Evolutionary conservation across 37 sponge, comb jelly and placozoan genomes (phyloP), one percentile per base, ranked within the genome.

Genomic region (Oscarella lobularis): DNA sequence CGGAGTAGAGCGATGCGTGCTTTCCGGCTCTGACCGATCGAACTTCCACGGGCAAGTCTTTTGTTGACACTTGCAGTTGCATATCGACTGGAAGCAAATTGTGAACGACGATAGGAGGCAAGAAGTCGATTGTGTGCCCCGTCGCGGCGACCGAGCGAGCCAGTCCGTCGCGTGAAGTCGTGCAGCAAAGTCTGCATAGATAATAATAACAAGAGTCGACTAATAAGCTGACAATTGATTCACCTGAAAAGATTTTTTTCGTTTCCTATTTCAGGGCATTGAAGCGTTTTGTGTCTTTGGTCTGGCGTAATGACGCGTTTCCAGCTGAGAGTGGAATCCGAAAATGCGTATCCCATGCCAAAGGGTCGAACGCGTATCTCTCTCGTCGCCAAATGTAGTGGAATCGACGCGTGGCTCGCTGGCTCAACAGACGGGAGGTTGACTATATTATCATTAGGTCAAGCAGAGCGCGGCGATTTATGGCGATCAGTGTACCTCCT

Each of bases 81-180:
- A 92, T 29, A 78, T 81, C 87, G 73, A 66, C 88, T 1, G 93
- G 93, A 20, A 92, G 78, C 1, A 89, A 81, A 54, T 92, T 92
- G 36, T 67, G 65, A 3, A 92, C 68, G 73, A 74, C 74, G 38
- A 86, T 38, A n/a, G 87, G 84, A 70, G 92, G 90, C 38, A 55
- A 75, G 75, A 91, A 67, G 36, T 76, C 83, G 82, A 88, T 39
- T 35, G 90, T 87, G 89, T 91, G 89, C 9, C 75, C 90, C 2
- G 92, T 85, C 31, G 37, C 71, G n/a, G n/a, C n/a, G n/a, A n/a
- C n/a, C n/a, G n/a, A n/a, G n/a, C n/a, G n/a, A n/a, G n/a, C n/a
- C n/a, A n/a, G n/a, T n/a, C n/a, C n/a, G n/a, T n/a, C n/a, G n/a
- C n/a, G n/a, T n/a, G n/a, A n/a, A n/a, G n/a, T n/a, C n/a, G n/a